Conservation (phyloP, 2,797 vertebrate species). For the Alfaro cultratus region DNA sequence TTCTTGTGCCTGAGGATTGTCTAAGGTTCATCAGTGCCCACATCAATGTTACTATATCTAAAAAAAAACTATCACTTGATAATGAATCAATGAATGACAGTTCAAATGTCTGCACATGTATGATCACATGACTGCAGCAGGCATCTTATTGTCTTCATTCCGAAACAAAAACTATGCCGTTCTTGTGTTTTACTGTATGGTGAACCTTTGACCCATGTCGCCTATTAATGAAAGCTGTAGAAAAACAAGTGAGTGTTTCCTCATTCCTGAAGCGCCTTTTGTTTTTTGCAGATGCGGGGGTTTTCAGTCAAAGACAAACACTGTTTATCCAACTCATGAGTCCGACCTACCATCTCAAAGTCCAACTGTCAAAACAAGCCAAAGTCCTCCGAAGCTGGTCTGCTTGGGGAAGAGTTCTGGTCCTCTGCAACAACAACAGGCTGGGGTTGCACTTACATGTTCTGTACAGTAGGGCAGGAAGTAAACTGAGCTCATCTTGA, state of each 20-base stretch:
- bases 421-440: background rate
- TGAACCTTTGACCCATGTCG: constrained; percentile 9
- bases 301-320: constrained; percentile 11
- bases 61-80: background rate
- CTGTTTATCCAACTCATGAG: constrained; percentile 57
- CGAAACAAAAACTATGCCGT: background rate
- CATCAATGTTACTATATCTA: background rate
- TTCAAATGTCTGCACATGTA: background rate
- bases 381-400: constrained; percentile 58
- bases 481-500: background rate
- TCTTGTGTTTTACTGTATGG: constrained; percentile 4
- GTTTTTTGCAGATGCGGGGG: background rate
- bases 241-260: constrained; percentile 27
- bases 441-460: background rate
- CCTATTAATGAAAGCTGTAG: constrained; percentile 10
- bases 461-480: background rate
- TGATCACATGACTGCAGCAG: background rate
- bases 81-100: constrained; percentile 14
- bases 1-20: background rate
- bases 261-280: constrained; percentile 26
- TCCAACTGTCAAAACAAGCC: constrained; percentile 72
- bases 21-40: background rate
- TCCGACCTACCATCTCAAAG: constrained; percentile 52
- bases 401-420: constrained; percentile 21
- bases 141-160: background rate